These are phyloP conservation scores for Chloebia gouldiae DNA, from an alignment of 2,113 vertebrate genomes.

Conservation along the genomic window DNA sequence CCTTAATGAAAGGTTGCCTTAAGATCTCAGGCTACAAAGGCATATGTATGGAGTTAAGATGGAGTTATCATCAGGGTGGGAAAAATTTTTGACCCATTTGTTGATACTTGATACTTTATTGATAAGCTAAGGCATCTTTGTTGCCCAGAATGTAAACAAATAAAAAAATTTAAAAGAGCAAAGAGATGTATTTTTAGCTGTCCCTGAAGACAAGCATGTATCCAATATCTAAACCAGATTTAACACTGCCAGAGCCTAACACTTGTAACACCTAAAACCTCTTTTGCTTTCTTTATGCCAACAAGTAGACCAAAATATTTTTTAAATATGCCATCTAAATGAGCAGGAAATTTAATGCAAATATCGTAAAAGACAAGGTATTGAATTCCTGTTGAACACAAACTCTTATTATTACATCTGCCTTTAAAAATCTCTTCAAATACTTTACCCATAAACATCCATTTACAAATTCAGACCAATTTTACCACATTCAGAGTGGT, in stretches of 20 bases:
- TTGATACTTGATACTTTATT: neutral
- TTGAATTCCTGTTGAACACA: neutral
- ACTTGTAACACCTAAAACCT: neutral
- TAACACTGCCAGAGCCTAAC: neutral
- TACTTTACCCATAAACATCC: neutral
- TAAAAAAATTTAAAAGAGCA: neutral
- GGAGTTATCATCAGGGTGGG: neutral
- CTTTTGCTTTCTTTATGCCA: neutral
- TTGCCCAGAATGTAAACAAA: neutral
- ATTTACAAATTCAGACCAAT: neutral
- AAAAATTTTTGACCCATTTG: neutral
- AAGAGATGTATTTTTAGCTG: neutral
- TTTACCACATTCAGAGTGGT: neutral
- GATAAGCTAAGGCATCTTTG: neutral
- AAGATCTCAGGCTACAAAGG: neutral
- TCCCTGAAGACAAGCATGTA: neutral
- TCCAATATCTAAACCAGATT: neutral
- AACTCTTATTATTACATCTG: fast-evolving
- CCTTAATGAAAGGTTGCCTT: neutral
- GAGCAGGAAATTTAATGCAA: neutral
- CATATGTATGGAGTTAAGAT: neutral
- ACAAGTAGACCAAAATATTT: neutral
- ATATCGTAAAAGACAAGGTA: neutral
- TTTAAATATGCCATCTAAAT: neutral
- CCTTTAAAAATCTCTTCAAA: neutral